Evolutionary conservation across 2,888 invertebrate genomes (phyloP), one percentile per base, ranked within the genome.

Genomic region (Lottia gigantea): DNA sequence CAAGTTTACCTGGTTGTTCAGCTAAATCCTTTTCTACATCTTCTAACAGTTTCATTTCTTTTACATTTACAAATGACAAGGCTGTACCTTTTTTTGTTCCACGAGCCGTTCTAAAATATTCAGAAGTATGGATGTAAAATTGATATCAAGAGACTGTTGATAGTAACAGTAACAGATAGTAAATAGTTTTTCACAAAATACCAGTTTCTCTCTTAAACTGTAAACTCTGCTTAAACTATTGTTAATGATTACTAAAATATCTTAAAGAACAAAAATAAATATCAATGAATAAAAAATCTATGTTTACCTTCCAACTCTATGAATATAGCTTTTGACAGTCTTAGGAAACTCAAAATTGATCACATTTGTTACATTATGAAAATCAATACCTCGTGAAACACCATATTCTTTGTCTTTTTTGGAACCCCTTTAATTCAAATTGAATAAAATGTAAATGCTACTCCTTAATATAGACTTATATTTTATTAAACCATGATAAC

Each of bases 291-390:
- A 61, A 61, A 1, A 66, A 15, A 8, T n/a, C 8, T 61, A 14
- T 2, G 31, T 75, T 67, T 74, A 90, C 90, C 90, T 88, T 0
- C 98, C 99, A 0, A 97, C 98, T 83, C 99, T 91, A 88, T 99
- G 99, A 73, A 99, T 93, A 87, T 99, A 99, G 0, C 97, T 93
- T 83, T 92, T 94, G 0, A 94, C 92, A 86, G 95, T 94, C 14
- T 92, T 90, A 0, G 99, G 99, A 89, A 99, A 98, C 90, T 99
- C 99, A 90, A 98, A 99, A 90, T 99, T 99, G 72, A 99, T 93
- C 0, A 99, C 96, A 90, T 98, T 98, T 11, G 97, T 93, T 0
- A 99, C 98, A 88, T 93, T 94, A 84, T 98, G 97, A 88, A 99
- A 99, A 90, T 99, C 99, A 70, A 99, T 97, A 67, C 99, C 99